A percentile compares a stretch with the other conserved stretches of the same genome.
Conservation (phyloP, 2,888 invertebrate species). For the Idaea aversata region DNA sequence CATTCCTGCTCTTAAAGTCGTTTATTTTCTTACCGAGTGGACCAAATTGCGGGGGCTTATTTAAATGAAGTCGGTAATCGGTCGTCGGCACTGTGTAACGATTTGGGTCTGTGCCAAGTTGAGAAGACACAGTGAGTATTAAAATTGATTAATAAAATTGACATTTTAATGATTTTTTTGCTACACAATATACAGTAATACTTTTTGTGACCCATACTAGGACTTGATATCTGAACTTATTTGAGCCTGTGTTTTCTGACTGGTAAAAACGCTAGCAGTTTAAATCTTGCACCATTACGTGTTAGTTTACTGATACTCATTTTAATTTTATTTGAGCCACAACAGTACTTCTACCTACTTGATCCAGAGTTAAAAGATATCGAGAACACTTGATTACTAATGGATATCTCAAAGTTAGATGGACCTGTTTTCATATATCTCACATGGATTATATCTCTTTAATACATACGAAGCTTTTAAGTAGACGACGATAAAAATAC, state of each 20-base stretch:
- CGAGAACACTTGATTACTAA: conserved; percentile 53
- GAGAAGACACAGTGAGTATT: conserved; percentile 23
- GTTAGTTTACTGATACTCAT: conserved; percentile 45
- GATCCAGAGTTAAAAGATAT: conserved; percentile 42
- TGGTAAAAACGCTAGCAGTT: not conserved
- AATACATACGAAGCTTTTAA: conserved; percentile 33
- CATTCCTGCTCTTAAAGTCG: conserved; percentile 21
- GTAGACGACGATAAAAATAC: conserved; percentile 37
- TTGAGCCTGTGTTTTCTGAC: not conserved
- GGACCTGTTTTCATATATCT: conserved; percentile 37
- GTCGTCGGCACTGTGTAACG: conserved; percentile 45
- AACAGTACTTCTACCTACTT: conserved; percentile 20
- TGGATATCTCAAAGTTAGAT: conserved; percentile 50
- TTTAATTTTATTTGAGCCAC: conserved; percentile 46
- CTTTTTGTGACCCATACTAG: no score
- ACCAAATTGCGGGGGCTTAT: conserved; percentile 56
- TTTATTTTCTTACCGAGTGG: conserved; percentile 38
- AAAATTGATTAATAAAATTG: no score
- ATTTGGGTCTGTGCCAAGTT: conserved; percentile 27
- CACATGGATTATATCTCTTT: conserved; percentile 37
- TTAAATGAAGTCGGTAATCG: conserved; percentile 59
- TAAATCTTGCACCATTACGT: conserved; percentile 29
- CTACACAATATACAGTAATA: no score
- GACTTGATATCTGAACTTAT: no score
- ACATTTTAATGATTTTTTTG: no score